Base-by-base conservation (phyloP, 1,140 invertebrate genomes). In the Chironomus striatipennis region DNA sequence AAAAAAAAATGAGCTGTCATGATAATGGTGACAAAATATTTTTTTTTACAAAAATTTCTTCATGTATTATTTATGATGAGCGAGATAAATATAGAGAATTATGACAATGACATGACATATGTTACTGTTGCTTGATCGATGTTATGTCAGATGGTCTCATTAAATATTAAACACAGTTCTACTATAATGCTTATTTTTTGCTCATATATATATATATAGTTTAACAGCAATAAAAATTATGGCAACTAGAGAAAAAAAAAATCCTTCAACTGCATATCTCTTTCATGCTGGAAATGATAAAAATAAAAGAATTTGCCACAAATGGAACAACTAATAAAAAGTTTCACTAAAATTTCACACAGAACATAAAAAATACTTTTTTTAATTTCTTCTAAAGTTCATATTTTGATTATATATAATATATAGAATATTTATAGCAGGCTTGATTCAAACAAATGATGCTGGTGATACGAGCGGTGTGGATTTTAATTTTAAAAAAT, bases 41-140 rank as follows among this genome's bases (percentile, higher is more conserved):
- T 47, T 47, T 43, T 43, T 57, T 57, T 12, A n/a, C 12, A 57
- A 1, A 5, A 57, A 57, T 34, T 2, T 34, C n/a, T 34, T 34
- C 24, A 34, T 34, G 24, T 34, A 34, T 34, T 34, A 34, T 34
- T 34, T 57, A 57, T 57, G 47, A 57, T 57, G 47, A 57, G 24
- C 24, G 24, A 34, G n/a, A n/a, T n/a, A n/a, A n/a, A n/a, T n/a
- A n/a, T n/a, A n/a, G n/a, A n/a, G 24, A 34, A 34, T 34, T 57
- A n/a, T n/a, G 12, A 57, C 47, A 57, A 57, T 57, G 47, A 57
- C 47, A 57, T 57, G 47, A 57, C 47, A 57, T 10, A 57, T 57
- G 47, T 57, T 57, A 12, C 12, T 57, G 47, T 57, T n/a, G n/a
- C n/a, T 57, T 57, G 47, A 57, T 57, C 47, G 12, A 57, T 57